phyloP scores from a whole-genome alignment of 1,140 invertebrate genomes.

The Tetramorium simillimum region DNA sequence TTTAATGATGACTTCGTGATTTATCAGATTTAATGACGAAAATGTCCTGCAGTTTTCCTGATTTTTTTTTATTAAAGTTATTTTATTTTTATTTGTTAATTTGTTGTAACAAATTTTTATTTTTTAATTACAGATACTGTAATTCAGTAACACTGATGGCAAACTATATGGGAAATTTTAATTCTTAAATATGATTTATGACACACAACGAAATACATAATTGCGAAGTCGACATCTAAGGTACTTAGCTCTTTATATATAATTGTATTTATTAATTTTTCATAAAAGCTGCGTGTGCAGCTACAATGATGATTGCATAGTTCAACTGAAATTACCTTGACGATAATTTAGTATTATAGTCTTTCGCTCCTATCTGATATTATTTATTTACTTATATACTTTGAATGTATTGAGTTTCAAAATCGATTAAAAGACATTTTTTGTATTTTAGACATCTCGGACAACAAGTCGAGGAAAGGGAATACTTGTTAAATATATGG shows the following conservation, averaged over 20 bases:
- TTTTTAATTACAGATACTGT: background rate
- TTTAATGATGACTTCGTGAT: constrained; percentile 8
- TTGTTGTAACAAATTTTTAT: background rate
- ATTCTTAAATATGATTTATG: background rate
- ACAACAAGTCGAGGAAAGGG: background rate
- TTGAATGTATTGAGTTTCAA: background rate
- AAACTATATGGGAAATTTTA: background rate
- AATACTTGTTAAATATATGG: background rate
- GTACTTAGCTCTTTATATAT: constrained; percentile 10
- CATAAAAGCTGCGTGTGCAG: too few species aligned
- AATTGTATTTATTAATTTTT: too few species aligned
- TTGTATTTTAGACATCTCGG: constrained; percentile 12
- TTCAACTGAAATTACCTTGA: constrained; percentile 80
- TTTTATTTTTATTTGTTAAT: background rate
- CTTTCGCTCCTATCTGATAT: constrained; percentile 85
- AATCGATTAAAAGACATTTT: background rate
- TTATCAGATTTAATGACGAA: constrained; percentile 21
- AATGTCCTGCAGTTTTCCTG: constrained; percentile 26
- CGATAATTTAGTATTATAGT: constrained; percentile 68
- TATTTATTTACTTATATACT: background rate
- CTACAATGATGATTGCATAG: constrained; percentile 73
- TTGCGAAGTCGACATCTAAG: background rate
- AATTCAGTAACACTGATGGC: background rate
- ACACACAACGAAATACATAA: background rate
- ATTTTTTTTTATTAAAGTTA: background rate